Evolutionary conservation across 2,888 invertebrate species (phyloP), one percentile per base, ranked within the genome.

Genomic region (Hirtodrosophila confusa): DNA sequence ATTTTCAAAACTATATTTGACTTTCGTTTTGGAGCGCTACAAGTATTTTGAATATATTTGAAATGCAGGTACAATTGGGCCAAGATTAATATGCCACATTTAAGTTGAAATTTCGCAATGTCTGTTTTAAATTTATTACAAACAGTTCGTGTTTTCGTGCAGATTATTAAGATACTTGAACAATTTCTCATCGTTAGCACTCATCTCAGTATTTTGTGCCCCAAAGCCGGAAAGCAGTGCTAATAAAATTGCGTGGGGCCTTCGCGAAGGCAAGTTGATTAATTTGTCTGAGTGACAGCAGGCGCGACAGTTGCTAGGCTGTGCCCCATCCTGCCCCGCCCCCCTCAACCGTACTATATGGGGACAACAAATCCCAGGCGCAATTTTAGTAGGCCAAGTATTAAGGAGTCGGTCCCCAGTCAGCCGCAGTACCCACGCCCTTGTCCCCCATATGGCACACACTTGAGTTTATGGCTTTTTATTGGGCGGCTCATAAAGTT

Each of bases 221-320:
- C 17, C 17, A 17, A 17, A 17, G 1, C 17, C 31, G 37, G 43
- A 41, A 57, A 4, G 5, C 39, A 39, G 37, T 17, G 24, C 49
- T 54, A 66, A 69, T 69, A 65, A 65, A 63, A 47, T 50, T 29
- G 47, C 47, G 55, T 29, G 27, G 4, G 37, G 50, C 12, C 43
- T 45, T 12, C 65, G 71, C 58, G 66, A 47, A 35, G 43, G 51
- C 65, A 67, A 82, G 43, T 80, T 84, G 80, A 84, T 80, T 80
- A 71, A 80, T 80, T 75, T 80, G 56, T 45, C 64, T 56, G 82
- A 84, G 80, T 84, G 85, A 78, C 66, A 58, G 66, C 53, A 56
- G 69, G 60, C 72, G 63, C 67, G 68, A 68, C 62, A 67, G 71
- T 72, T 43, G 43, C 48, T 44, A 44, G 4, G 27, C 6, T 27